Conservation (phyloP, 2,113 vertebrate genomes). For the Anhinga anhinga region DNA sequence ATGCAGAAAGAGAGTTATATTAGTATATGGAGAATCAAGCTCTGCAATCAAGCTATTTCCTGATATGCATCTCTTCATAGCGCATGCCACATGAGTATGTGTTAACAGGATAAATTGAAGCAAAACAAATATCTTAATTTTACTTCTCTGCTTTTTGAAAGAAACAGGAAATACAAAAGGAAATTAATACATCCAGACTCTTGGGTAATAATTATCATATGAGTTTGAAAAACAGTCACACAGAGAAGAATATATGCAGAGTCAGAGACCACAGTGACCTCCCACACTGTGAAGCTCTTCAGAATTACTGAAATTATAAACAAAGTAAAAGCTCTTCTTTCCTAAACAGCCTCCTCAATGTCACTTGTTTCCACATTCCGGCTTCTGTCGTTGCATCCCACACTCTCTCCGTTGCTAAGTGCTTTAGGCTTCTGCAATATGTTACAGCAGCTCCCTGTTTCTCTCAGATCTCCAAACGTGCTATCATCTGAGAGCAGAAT, state of each 20-base stretch:
- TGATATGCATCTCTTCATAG: not conserved
- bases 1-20: not conserved
- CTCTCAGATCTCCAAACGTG: constrained; percentile 58
- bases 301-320: constrained; percentile 58
- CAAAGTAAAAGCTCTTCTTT: constrained; percentile 68
- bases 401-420: constrained; percentile 76
- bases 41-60: not conserved
- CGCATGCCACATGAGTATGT: not conserved
- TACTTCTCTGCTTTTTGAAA: not conserved
- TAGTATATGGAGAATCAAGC: not conserved
- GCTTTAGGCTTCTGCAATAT: constrained; percentile 71
- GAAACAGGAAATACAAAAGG: constrained; percentile 13
- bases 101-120: not conserved
- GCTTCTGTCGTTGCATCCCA: constrained; percentile 68
- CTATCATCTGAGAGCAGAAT: constrained; percentile 46
- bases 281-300: constrained; percentile 52
- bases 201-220: not conserved
- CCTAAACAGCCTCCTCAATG: constrained; percentile 55
- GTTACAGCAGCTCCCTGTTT: constrained; percentile 68
- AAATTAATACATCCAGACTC: not conserved
- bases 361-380: constrained; percentile 63
- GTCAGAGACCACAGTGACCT: constrained; percentile 43
- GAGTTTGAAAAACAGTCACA: not conserved
- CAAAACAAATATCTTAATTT: not conserved
- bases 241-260: not conserved